Evolutionary conservation across 37 sponge, comb jelly and placozoan genomes (phyloP).

Genomic region (Beroe forskalii): DNA sequence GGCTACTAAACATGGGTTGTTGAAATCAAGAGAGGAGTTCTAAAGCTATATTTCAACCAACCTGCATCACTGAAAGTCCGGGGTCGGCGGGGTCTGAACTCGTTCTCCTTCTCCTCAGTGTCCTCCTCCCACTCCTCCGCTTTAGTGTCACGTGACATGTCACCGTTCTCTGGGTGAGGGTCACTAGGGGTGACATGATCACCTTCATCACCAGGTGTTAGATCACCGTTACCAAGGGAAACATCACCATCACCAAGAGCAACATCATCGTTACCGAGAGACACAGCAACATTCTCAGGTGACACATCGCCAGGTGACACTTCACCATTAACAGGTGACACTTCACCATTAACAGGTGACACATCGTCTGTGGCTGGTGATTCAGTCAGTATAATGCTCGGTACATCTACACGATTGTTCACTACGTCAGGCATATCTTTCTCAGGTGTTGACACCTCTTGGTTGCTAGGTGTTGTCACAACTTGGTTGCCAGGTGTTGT

Average conservation of each 20-base stretch:
- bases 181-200: too few species aligned
- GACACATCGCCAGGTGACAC: background rate
- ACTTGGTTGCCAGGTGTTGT: background rate
- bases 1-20: too few species aligned
- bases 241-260: background rate
- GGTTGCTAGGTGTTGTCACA: background rate
- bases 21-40: too few species aligned
- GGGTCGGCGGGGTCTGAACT: background rate
- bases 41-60: too few species aligned
- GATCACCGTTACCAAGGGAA: background rate
- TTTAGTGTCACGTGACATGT: background rate
- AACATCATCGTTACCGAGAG: background rate
- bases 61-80: background rate
- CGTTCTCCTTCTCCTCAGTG: constrained; percentile 36
- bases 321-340: background rate
- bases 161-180: background rate
- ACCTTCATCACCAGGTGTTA: background rate
- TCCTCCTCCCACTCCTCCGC: background rate
- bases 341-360: background rate
- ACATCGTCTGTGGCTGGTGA: background rate
- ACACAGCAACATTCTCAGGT: background rate
- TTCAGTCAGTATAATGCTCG: too few species aligned
- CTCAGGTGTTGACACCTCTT: background rate
- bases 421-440: too few species aligned
- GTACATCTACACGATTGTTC: too few species aligned